Evolutionary conservation across 1,140 invertebrate species (phyloP).

Genomic region (Zelostemma sp.): DNA sequence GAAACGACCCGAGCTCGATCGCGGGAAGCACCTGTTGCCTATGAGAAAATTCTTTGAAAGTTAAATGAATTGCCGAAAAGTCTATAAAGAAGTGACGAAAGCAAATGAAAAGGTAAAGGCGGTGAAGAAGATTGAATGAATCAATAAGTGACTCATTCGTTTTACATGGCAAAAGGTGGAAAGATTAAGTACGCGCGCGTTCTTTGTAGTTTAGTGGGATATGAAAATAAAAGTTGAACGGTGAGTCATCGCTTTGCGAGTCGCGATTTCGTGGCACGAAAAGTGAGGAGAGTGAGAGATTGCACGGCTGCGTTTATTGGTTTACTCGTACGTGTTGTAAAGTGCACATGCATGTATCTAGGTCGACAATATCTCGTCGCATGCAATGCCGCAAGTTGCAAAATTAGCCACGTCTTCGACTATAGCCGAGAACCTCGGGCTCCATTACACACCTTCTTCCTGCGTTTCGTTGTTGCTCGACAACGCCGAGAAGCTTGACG

Average conservation of each 20-base stretch:
- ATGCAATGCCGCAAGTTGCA: constrained; percentile 11
- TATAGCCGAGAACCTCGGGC: background rate
- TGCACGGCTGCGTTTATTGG: background rate
- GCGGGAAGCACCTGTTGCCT: no score
- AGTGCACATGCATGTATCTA: constrained; percentile 16
- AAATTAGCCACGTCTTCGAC: constrained; percentile 32
- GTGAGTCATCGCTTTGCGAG: background rate
- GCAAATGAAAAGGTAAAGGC: no score
- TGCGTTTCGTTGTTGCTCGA: constrained; percentile 16
- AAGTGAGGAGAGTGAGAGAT: constrained; percentile 4
- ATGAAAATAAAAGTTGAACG: background rate
- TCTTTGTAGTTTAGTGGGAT: no score
- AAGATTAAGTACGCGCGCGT: no score
- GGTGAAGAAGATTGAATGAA: no score
- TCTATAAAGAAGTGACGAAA: no score
- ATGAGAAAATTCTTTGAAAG: no score
- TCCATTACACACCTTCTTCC: constrained; percentile 22
- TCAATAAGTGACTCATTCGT: no score
- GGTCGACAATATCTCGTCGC: constrained; percentile 19
- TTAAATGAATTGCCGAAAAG: no score
- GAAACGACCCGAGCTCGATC: no score
- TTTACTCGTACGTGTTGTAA: background rate
- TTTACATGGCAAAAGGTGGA: no score
- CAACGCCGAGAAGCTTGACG: background rate
- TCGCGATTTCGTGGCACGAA: background rate